Conservation (phyloP, 2,113 vertebrate genomes). For the Melanotaenia duboulayi region DNA sequence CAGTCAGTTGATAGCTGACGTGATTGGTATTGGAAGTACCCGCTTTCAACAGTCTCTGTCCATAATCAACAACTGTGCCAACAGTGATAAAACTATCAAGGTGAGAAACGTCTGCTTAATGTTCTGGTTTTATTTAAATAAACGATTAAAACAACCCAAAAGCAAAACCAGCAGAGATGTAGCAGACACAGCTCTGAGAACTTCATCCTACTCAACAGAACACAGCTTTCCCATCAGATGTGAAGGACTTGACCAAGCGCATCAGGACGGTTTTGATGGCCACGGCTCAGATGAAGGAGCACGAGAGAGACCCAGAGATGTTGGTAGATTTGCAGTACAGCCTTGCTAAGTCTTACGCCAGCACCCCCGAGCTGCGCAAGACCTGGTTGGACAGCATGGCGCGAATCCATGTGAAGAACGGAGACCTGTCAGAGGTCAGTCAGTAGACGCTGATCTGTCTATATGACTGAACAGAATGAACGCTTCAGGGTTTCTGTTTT, state of each 20-base stretch:
- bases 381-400: constrained; percentile 99
- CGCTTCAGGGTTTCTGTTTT: not conserved
- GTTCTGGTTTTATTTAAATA: not conserved
- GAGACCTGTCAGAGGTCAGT: constrained; percentile 94
- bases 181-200: not conserved
- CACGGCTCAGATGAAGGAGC: constrained; percentile 99
- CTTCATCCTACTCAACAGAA: constrained; percentile 79
- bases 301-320: constrained; percentile 98
- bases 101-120: constrained; percentile 71
- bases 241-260: constrained; percentile 97
- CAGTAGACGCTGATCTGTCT: not conserved
- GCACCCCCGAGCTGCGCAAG: constrained; percentile 96
- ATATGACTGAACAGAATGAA: not conserved
- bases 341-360: constrained; percentile 96
- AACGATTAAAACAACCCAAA: not conserved
- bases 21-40: constrained; percentile 96
- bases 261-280: constrained; percentile 98
- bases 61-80: constrained; percentile 99
- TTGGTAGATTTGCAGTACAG: constrained; percentile 99
- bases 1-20: constrained; percentile 97
- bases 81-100: constrained; percentile 95
- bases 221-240: constrained; percentile 95
- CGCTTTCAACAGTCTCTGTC: constrained; percentile 98
- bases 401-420: constrained; percentile 97
- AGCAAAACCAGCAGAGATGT: not conserved